Evolutionary conservation across 2,888 invertebrate genomes (phyloP).

Genomic region (Portevinia maculata): DNA sequence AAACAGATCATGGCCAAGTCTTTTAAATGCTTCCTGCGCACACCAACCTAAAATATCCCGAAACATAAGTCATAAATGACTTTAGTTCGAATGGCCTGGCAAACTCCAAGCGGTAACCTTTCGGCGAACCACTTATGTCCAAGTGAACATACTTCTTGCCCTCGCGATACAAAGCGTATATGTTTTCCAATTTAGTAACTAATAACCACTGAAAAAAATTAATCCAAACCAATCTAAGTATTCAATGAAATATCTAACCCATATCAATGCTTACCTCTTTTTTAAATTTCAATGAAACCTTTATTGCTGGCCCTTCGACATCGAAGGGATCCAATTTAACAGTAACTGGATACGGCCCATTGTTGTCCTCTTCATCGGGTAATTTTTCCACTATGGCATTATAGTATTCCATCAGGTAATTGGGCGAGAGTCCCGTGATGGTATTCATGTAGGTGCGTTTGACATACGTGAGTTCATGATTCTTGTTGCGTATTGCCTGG

Average conservation of each 20-base stretch:
- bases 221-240: constrained; percentile 2
- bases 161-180: constrained; percentile 91
- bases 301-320: constrained; percentile 85
- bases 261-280: constrained; percentile 84
- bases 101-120: constrained; percentile 80
- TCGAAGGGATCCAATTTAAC: constrained; percentile 87
- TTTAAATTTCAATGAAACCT: constrained; percentile 86
- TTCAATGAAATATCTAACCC: not conserved
- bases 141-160: constrained; percentile 89
- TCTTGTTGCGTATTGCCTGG: constrained; percentile 84
- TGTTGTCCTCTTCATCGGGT: constrained; percentile 85
- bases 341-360: constrained; percentile 87
- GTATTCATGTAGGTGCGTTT: constrained; percentile 92
- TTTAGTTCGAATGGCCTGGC: constrained; percentile 83
- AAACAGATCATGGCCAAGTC: not conserved
- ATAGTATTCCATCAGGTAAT: constrained; percentile 88
- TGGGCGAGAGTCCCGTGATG: constrained; percentile 90
- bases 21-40: not conserved
- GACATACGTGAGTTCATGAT: constrained; percentile 85
- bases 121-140: constrained; percentile 84
- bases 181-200: constrained; percentile 91
- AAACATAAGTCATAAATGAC: constrained; percentile 91
- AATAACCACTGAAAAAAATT: constrained; percentile 86
- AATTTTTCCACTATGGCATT: constrained; percentile 83
- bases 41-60: constrained; percentile 91